These are phyloP conservation scores for Listronotus oregonensis DNA, from an alignment of 1,140 invertebrate species.

Conservation along the genomic window DNA sequence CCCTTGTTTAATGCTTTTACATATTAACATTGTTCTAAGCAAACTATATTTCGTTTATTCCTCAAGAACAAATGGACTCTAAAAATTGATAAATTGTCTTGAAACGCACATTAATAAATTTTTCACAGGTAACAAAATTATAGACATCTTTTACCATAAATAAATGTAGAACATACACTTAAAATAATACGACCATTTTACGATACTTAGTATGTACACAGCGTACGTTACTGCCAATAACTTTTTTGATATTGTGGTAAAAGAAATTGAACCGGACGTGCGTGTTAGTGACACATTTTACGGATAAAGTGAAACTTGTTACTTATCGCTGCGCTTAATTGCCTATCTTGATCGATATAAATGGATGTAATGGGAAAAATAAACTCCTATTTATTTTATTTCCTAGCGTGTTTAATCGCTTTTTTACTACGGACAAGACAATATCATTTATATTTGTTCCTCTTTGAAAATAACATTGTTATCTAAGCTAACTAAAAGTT, in stretches of 20 bases:
- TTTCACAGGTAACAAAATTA: no score
- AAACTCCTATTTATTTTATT: slow-evolving; percentile 1
- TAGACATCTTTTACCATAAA: no score
- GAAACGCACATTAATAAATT: no score
- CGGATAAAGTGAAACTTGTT: slow-evolving; percentile 27
- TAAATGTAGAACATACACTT: neutral
- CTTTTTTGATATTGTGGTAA: slow-evolving; percentile 15
- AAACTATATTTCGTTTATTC: no score
- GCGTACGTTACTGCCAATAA: slow-evolving; percentile 8
- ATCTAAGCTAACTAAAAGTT: no score
- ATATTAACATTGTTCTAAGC: no score
- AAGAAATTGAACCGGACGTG: slow-evolving; percentile 29
- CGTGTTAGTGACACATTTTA: slow-evolving; percentile 25
- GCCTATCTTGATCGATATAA: slow-evolving; percentile 5
- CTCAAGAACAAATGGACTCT: no score
- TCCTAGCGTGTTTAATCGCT: neutral
- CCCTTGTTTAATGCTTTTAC: no score
- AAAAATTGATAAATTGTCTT: no score
- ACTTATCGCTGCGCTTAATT: slow-evolving; percentile 14
- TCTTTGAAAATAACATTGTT: no score
- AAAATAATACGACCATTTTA: slow-evolving; percentile 6
- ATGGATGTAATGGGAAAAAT: slow-evolving; percentile 18
- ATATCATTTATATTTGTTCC: no score
- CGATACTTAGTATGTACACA: slow-evolving; percentile 15
- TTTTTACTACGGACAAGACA: no score